phyloP scores from a whole-genome alignment of 2,797 vertebrate species.

The Sebastes reedi region DNA sequence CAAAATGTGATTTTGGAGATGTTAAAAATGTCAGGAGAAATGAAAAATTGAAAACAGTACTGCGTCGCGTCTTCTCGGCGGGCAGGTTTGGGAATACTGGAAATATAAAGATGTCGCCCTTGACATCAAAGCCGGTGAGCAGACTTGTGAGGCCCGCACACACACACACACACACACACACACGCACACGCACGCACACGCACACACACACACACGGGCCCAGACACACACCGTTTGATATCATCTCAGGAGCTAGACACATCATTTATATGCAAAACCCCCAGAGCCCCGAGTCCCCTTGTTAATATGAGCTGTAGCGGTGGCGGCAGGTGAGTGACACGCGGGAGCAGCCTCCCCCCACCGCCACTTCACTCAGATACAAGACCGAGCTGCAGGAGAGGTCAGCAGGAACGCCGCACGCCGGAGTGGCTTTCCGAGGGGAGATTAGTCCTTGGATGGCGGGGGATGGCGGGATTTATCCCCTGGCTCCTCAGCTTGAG shows the following conservation, averaged over 20 bases:
- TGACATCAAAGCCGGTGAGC: slow-evolving; percentile 60
- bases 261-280: slow-evolving; percentile 81
- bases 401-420: slow-evolving; percentile 62
- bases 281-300: slow-evolving; percentile 63
- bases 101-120: slow-evolving; percentile 57
- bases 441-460: slow-evolving; percentile 67
- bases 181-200: neutral
- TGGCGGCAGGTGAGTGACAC: slow-evolving; percentile 69
- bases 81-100: slow-evolving; percentile 6
- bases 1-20: slow-evolving; percentile 60
- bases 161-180: slow-evolving; percentile 26
- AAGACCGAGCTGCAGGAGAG: slow-evolving; percentile 56
- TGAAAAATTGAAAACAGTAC: slow-evolving; percentile 33
- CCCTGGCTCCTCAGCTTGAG: slow-evolving; percentile 56
- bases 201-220: slow-evolving; percentile 2
- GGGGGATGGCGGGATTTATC: slow-evolving; percentile 63
- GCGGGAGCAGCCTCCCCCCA: slow-evolving; percentile 1
- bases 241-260: slow-evolving; percentile 64
- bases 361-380: slow-evolving; percentile 40
- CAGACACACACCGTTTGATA: slow-evolving; percentile 53
- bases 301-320: slow-evolving; percentile 67
- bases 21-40: slow-evolving; percentile 55
- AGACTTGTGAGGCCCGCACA: neutral
- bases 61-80: neutral
- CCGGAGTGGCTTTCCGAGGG: slow-evolving; percentile 61